Evolutionary conservation across 2,113 vertebrate species (phyloP).

Genomic region (Octodon degus): DNA sequence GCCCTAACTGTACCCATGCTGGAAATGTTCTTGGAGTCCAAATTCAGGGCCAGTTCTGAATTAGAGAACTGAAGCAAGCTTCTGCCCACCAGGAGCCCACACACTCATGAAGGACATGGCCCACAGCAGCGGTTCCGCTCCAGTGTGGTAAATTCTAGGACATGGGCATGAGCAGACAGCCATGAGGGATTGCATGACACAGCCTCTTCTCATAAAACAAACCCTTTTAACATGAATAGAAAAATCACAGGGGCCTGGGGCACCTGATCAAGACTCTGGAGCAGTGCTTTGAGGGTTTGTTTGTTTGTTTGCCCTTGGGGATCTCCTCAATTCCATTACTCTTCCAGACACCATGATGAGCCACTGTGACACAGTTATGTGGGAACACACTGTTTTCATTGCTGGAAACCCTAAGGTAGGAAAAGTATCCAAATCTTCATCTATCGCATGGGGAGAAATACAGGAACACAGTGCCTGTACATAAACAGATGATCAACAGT

Average conservation of each 20-base stretch:
- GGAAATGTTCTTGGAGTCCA: background rate
- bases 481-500: background rate
- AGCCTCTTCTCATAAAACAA: no score
- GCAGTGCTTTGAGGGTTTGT: background rate
- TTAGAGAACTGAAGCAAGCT: background rate
- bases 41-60: background rate
- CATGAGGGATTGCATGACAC: background rate
- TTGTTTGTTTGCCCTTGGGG: background rate
- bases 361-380: background rate
- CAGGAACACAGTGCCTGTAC: background rate
- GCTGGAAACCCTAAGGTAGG: background rate
- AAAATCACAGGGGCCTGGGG: background rate
- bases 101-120: background rate
- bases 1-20: background rate
- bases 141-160: background rate
- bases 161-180: accelerated
- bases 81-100: background rate
- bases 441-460: background rate
- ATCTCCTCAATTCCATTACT: background rate
- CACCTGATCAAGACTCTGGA: background rate
- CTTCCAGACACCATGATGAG: background rate
- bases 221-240: background rate
- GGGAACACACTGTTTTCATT: background rate
- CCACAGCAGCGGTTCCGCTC: accelerated
- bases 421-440: background rate